phyloP scores from a whole-genome alignment of 2,888 invertebrate genomes.

The Diabrotica balteata region DNA sequence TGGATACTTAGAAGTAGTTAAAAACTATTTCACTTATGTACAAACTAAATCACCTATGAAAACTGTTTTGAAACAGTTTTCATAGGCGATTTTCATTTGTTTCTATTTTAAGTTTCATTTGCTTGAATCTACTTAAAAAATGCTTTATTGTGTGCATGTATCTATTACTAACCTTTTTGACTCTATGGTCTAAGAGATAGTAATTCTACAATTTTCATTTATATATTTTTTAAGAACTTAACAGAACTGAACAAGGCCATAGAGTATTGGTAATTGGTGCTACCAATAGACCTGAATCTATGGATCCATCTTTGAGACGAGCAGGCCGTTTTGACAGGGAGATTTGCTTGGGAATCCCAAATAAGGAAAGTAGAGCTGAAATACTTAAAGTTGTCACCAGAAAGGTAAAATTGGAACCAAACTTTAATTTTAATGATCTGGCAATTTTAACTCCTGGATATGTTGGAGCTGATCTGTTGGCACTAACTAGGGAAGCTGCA shows the following conservation, averaged over 20 bases:
- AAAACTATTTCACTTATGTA: too few species aligned
- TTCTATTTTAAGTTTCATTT: too few species aligned
- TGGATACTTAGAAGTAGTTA: too few species aligned
- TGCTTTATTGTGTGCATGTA: too few species aligned
- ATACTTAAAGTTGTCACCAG: conserved; percentile 79
- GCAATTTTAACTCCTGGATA: conserved; percentile 92
- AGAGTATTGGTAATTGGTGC: conserved; percentile 91
- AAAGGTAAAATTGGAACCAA: conserved; percentile 71
- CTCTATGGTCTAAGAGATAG: too few species aligned
- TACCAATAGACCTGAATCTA: conserved; percentile 89
- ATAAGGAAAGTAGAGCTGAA: conserved; percentile 79
- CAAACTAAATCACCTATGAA: not conserved
- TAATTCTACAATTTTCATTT: too few species aligned
- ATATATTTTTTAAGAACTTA: conserved; percentile 58
- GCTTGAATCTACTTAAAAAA: too few species aligned
- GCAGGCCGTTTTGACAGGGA: conserved; percentile 95
- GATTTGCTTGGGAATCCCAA: conserved; percentile 92
- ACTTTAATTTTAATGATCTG: conserved; percentile 75
- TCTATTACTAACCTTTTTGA: too few species aligned
- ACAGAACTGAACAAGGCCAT: conserved; percentile 63
- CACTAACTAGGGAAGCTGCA: conserved; percentile 86
- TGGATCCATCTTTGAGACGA: conserved; percentile 91
- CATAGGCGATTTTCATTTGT: too few species aligned
- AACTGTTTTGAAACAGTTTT: not conserved
- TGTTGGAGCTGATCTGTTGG: conserved; percentile 92